These are phyloP conservation scores for Channa striata DNA, from an alignment of 2,797 vertebrate species.

Conservation along the genomic window DNA sequence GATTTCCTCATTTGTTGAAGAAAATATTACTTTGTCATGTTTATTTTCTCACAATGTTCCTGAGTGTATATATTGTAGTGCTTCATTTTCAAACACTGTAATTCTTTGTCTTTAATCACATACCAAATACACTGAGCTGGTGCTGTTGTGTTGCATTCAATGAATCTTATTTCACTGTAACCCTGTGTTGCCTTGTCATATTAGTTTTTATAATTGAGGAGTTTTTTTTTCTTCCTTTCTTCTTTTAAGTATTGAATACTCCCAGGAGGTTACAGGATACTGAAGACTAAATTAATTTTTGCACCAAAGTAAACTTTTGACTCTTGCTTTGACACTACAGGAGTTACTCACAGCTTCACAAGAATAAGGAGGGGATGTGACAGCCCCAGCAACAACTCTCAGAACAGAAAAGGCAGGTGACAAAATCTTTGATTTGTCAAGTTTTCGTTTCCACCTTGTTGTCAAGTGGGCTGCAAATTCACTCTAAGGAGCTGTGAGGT, in stretches of 20 bases:
- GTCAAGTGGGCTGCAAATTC: not conserved
- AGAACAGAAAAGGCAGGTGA: not conserved
- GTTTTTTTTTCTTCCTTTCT: not conserved
- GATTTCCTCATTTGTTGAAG: conserved; percentile 34
- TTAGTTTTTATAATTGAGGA: not conserved
- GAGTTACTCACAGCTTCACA: not conserved
- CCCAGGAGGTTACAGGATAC: not conserved
- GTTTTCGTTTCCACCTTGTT: not conserved
- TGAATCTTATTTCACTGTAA: conserved; percentile 7
- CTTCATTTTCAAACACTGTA: conserved; percentile 44
- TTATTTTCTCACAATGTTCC: conserved; percentile 20
- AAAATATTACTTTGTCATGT: conserved; percentile 35
- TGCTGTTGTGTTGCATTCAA: conserved; percentile 29
- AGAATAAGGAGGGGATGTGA: conserved; percentile 1
- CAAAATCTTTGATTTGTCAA: not conserved
- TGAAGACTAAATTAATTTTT: not conserved
- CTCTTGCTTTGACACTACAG: no score
- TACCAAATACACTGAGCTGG: conserved; percentile 36
- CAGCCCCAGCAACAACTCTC: not conserved
- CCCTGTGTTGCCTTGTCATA: not conserved
- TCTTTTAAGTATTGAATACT: not conserved
- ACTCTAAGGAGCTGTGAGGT: not conserved
- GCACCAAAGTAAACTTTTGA: conserved; percentile 2
- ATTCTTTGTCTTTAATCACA: conserved; percentile 30
- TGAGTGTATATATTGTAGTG: conserved; percentile 24